phyloP scores from a whole-genome alignment of 2,113 vertebrate genomes.

The Hymenochirus boettgeri region DNA sequence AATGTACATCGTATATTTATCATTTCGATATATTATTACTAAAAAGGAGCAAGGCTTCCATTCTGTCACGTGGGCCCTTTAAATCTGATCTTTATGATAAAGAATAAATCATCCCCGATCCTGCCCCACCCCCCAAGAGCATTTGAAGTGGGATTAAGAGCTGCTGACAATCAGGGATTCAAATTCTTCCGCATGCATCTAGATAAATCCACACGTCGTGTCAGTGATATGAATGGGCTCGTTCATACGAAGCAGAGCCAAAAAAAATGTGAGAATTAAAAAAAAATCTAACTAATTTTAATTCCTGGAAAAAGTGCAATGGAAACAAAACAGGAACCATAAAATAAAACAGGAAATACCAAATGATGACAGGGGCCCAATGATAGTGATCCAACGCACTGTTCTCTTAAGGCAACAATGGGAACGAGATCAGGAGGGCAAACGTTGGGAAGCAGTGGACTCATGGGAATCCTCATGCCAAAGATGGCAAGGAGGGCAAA shows the following conservation, averaged over 20 bases:
- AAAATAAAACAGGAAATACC: slow-evolving; percentile 3
- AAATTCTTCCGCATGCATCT: too few species aligned
- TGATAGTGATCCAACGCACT: neutral
- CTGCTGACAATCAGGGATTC: slow-evolving; percentile 13
- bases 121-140: neutral
- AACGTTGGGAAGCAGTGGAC: neutral
- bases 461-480: neutral
- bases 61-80: too few species aligned
- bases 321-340: neutral
- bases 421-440: too few species aligned
- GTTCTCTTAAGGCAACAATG: neutral
- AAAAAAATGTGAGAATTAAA: neutral
- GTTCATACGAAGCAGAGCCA: too few species aligned
- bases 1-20: too few species aligned
- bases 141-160: slow-evolving; percentile 28
- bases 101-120: slow-evolving; percentile 21
- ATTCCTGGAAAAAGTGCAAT: neutral
- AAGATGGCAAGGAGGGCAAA: too few species aligned
- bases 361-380: neutral
- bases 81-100: slow-evolving; percentile 20
- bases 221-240: too few species aligned
- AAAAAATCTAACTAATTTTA: neutral
- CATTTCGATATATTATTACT: too few species aligned
- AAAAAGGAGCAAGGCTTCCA: too few species aligned
- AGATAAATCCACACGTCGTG: too few species aligned